Percentiles rank a stretch among this genome's conserved stretches.
These are phyloP conservation scores for Dastarcus helophoroides DNA, from an alignment of 2,888 invertebrate genomes.

Conservation along the genomic window DNA sequence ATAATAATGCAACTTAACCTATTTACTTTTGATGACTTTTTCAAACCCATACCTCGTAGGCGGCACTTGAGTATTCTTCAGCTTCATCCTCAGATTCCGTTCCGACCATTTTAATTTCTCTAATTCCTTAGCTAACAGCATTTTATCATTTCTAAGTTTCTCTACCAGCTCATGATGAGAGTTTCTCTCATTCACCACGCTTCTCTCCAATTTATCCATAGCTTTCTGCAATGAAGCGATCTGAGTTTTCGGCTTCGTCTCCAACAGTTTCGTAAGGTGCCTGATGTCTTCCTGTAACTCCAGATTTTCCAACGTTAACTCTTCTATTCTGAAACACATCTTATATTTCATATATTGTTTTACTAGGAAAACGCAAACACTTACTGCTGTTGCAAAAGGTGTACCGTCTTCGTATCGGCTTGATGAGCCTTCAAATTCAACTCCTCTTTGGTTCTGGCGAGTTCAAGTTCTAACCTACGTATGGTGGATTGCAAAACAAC, in stretches of 20 bases:
- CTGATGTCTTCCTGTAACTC: conserved; percentile 25
- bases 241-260: conserved; percentile 20
- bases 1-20: no score
- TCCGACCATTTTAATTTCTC: conserved; percentile 25
- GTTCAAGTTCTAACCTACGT: conserved; percentile 37
- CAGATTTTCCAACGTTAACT: conserved; percentile 28
- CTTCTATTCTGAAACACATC: conserved; percentile 27
- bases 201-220: conserved; percentile 35
- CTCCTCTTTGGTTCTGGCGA: conserved; percentile 31
- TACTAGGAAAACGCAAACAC: conserved; percentile 13
- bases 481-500: conserved; percentile 40
- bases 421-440: conserved; percentile 17
- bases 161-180: conserved; percentile 36
- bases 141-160: conserved; percentile 35
- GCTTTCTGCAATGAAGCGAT: conserved; percentile 29
- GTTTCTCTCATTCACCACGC: conserved; percentile 33
- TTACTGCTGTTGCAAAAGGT: conserved; percentile 28
- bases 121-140: conserved; percentile 28
- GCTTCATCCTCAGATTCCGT: conserved; percentile 14
- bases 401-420: conserved; percentile 18
- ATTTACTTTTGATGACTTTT: neutral
- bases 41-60: conserved; percentile 3
- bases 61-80: conserved; percentile 2
- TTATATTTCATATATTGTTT: conserved; percentile 11
- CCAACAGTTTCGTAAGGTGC: conserved; percentile 18